Evolutionary conservation across 2,113 vertebrate genomes (phyloP), one percentile per base, ranked within the genome.

Genomic region (Carollia perspicillata): DNA sequence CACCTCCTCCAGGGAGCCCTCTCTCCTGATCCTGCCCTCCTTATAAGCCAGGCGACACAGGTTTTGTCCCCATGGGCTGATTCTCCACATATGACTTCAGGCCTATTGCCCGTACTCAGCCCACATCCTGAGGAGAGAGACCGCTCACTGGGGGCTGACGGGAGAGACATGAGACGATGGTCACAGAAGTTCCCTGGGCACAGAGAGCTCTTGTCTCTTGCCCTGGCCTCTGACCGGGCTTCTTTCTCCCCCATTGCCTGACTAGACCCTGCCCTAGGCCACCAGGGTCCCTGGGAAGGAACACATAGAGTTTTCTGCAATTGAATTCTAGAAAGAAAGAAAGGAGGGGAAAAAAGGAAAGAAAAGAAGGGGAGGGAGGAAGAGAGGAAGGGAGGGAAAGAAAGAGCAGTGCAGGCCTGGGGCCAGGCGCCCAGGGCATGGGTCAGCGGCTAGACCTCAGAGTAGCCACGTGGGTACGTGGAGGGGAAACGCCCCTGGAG

Each of bases 111-210:
- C 20, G 2, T 2, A 8, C 33, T 33, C 23, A 35, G 63, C 40
- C 77, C 35, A 6, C 53, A 83, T 26, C 68, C 79, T 58, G 8
- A 1, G 7, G 55, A 53, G 4, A 42, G 33, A 53, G 30, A n/a
- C 23, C 1, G 5, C 12, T 35, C 3, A 12, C 22, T 20, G 10
- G 65, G 51, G 63, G 83, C 35, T 16, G 14, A 22, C 0, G 3
- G n/a, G 74, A 89, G 49, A 49, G 55, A 26, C 35, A 26, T 75
- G 84, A 84, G 44, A 35, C 2, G 3, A 7, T 3, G 14, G n/a
- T 28, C 3, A 2, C 1, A 0, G 16, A 63, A 60, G 53, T 49
- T 9, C 44, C 93, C 40, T 6, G 49, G 18, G 22, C 55, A 26
- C 53, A 58, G n/a, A 58, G 30, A 90, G 49, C 28, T 65, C 22